Base-by-base conservation (phyloP, 1,140 invertebrate genomes). In the Acromyrmex echinatior region DNA sequence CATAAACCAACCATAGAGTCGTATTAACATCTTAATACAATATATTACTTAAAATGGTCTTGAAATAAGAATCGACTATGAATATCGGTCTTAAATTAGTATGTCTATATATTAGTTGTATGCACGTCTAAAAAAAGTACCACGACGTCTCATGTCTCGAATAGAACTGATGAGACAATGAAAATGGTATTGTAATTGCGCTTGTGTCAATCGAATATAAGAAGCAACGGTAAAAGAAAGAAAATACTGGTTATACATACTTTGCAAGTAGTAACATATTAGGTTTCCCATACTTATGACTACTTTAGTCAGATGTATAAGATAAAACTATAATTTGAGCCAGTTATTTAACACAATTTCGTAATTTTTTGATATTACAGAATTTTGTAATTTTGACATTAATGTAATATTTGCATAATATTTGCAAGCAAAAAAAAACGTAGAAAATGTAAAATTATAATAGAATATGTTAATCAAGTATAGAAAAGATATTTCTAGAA, bases 161-260 rank as follows among this genome's bases (percentile, higher is more conserved):
- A 62, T 35, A 49, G 3, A 5, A 84, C 60, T 84, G 56, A 84
- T 21, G 14, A 25, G 12, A 18, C 25, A 6, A 21, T 28, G 58
- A 49, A 84, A 62, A 45, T 39, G 25, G 14, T n/a, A 16, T 63
- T 62, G 25, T 39, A 51, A 63, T 51, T 74, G 80, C 70, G 80
- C 80, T 6, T 84, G 80, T 70, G 70, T 84, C 56, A 39, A 76
- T 84, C 70, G 56, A 84, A 62, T 25, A 39, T 35, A 39, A 4
- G 39, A 7, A 16, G 31, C 1, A 16, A 76, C 0, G 18, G 18
- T 2, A 16, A 14, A 21, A 45, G 21, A 18, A 51, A 49, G 49
- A 3, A 49, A 49, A 51, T 62, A 74, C 12, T n/a, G 9, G 9
- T 56, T 39, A 25, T 21, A 39, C 7, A 56, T 25, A 79, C 6